Percentiles rank a stretch among this genome's conserved stretches.
These are phyloP conservation scores for Vulpes ferrilata DNA, from an alignment of 2,113 vertebrate genomes.

Conservation along the genomic window DNA sequence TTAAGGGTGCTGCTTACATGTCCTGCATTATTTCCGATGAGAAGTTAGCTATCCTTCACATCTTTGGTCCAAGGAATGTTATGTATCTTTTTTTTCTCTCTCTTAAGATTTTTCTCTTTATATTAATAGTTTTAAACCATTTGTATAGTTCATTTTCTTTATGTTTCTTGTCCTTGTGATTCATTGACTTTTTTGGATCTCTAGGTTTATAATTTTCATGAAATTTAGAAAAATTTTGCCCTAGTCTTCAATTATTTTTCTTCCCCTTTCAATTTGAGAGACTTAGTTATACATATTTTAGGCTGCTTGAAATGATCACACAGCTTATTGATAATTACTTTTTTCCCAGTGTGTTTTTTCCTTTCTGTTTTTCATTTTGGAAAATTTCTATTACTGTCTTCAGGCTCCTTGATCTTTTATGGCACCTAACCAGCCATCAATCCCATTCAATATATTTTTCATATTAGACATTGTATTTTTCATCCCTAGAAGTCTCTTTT, in stretches of 20 bases:
- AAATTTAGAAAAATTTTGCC: background rate
- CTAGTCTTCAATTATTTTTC: background rate
- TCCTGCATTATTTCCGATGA: background rate
- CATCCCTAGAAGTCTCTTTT: background rate
- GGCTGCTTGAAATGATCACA: background rate
- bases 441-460: background rate
- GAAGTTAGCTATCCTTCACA: background rate
- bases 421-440: background rate
- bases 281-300: background rate
- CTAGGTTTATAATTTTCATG: background rate
- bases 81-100: background rate
- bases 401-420: background rate
- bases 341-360: background rate
- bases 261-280: background rate
- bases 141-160: background rate
- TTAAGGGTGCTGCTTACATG: background rate
- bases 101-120: background rate
- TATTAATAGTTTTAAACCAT: background rate
- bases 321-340: background rate
- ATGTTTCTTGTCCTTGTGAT: background rate
- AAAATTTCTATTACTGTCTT: background rate
- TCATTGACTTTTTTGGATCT: background rate
- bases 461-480: background rate
- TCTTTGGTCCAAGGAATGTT: background rate
- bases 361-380: background rate